Conservation (phyloP, 2,888 invertebrate species). For the Phrixothrix hirtus region DNA sequence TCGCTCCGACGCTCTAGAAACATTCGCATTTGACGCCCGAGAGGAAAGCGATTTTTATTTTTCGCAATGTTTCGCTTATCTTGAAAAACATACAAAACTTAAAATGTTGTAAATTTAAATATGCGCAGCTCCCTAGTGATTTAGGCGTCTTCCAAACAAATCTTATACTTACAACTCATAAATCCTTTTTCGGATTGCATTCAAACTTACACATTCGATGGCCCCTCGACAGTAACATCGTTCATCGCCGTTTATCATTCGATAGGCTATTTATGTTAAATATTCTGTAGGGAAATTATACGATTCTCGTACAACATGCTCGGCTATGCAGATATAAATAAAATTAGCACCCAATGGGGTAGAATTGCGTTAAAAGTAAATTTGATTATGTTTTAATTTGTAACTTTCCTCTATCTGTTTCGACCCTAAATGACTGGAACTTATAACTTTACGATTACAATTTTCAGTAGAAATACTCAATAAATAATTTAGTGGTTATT, state of each 20-base stretch:
- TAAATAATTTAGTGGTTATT: constrained; percentile 12
- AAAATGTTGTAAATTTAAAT: constrained; percentile 38
- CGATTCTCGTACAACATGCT: constrained; percentile 40
- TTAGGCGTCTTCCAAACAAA: constrained; percentile 27
- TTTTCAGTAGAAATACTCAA: constrained; percentile 15
- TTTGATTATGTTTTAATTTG: constrained; percentile 54
- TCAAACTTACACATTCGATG: constrained; percentile 30
- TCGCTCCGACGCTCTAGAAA: constrained; percentile 37
- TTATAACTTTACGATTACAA: constrained; percentile 14
- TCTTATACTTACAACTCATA: constrained; percentile 32
- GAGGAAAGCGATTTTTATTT: constrained; percentile 34
- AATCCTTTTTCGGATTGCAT: constrained; percentile 30
- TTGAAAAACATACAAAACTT: constrained; percentile 34
- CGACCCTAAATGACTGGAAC: constrained; percentile 30
- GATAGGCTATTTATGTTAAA: constrained; percentile 46
- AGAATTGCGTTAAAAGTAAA: constrained; percentile 47
- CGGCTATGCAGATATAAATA: constrained; percentile 44
- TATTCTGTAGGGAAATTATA: constrained; percentile 49
- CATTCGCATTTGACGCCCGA: constrained; percentile 39
- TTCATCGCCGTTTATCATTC: constrained; percentile 38
- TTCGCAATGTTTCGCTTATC: constrained; percentile 37
- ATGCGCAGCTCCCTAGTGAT: constrained; percentile 31
- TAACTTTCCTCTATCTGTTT: constrained; percentile 48
- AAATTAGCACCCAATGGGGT: constrained; percentile 35
- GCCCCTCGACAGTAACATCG: constrained; percentile 32